Evolutionary conservation across 2,888 invertebrate species (phyloP).

Genomic region (Brassicogethes aeneus): DNA sequence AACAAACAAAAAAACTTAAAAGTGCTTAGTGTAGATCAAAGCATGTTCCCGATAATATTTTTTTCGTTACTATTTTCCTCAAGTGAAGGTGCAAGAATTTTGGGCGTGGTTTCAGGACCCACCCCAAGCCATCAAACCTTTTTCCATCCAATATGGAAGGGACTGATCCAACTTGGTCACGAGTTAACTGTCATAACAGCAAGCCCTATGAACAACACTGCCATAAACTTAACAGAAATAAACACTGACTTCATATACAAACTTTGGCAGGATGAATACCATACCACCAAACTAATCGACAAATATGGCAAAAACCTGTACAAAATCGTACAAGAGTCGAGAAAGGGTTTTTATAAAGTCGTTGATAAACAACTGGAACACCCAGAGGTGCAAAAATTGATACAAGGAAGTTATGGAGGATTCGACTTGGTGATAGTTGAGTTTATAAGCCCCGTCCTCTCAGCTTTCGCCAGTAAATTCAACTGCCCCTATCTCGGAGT

Average conservation of each 20-base stretch:
- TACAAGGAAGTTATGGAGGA: slow-evolving; percentile 14
- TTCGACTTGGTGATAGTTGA: slow-evolving; percentile 28
- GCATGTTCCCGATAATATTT: too few relatives aligned
- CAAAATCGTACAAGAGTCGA: slow-evolving; percentile 6
- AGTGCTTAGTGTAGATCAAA: too few relatives aligned
- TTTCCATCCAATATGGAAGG: slow-evolving; percentile 38
- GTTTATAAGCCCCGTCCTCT: slow-evolving; percentile 13
- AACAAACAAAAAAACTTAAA: too few relatives aligned
- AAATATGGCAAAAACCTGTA: background rate
- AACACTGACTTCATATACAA: slow-evolving; percentile 29
- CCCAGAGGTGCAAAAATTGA: slow-evolving; percentile 17
- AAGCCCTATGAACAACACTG: slow-evolving; percentile 33
- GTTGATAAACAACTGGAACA: slow-evolving; percentile 14
- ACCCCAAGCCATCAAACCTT: slow-evolving; percentile 42
- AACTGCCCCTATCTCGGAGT: slow-evolving; percentile 26
- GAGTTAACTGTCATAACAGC: slow-evolving; percentile 41
- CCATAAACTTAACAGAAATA: slow-evolving; percentile 34
- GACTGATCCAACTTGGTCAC: slow-evolving; percentile 41
- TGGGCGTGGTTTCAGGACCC: slow-evolving; percentile 20
- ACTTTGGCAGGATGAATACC: background rate
- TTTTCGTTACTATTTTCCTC: too few relatives aligned
- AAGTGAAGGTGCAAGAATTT: slow-evolving; percentile 20
- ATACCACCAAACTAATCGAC: background rate
- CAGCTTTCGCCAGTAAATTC: slow-evolving; percentile 22
- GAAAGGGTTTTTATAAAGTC: slow-evolving; percentile 12